Evolutionary conservation across 2,113 vertebrate genomes (phyloP).

Genomic region (Tetrao urogallus): DNA sequence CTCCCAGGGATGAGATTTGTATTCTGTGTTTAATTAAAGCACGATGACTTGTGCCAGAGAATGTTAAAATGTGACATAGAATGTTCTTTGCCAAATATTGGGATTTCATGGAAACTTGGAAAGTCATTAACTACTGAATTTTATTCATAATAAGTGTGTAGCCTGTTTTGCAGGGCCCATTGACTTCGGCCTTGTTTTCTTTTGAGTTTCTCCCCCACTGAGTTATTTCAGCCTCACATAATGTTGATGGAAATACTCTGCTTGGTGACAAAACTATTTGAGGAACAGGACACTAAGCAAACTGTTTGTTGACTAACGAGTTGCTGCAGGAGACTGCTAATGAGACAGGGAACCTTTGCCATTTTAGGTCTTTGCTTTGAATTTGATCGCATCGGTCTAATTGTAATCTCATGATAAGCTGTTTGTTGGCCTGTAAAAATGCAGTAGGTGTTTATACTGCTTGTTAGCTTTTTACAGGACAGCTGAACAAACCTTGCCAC

Average conservation of each 20-base stretch:
- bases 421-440: neutral
- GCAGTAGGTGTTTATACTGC: neutral
- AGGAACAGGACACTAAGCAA: neutral
- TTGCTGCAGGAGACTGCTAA: neutral
- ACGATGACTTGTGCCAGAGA: constrained; percentile 11
- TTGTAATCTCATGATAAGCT: neutral
- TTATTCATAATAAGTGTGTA: neutral
- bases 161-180: neutral
- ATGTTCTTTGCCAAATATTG: constrained; percentile 21
- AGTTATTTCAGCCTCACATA: neutral
- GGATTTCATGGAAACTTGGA: constrained; percentile 42
- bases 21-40: constrained; percentile 55
- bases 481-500: neutral
- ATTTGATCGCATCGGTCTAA: neutral
- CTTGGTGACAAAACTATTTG: neutral
- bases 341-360: neutral
- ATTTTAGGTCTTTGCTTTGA: neutral
- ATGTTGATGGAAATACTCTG: neutral
- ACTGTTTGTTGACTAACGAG: neutral
- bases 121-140: neutral
- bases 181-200: constrained; percentile 32
- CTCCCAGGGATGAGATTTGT: constrained; percentile 21
- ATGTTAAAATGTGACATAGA: constrained; percentile 18
- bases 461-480: neutral
- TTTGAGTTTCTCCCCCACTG: neutral